A percentile compares a stretch with the other conserved stretches of the same genome.
phyloP scores from a whole-genome alignment of 2,113 vertebrate species.

The Catharus bicknelli region DNA sequence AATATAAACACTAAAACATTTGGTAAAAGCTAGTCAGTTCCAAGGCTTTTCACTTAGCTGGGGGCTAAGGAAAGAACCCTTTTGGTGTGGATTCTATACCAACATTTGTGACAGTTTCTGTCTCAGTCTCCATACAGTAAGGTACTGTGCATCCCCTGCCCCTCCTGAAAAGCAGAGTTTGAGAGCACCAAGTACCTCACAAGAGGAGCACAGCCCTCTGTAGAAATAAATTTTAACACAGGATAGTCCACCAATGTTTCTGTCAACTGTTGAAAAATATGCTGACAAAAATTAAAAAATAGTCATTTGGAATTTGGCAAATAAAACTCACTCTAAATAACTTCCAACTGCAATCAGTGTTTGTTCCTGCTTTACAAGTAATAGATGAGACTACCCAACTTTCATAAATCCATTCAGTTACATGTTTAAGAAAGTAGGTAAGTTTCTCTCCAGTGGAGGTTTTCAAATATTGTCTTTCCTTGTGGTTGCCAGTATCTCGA shows the following conservation, averaged over 20 bases:
- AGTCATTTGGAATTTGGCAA: not conserved
- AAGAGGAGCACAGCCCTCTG: not conserved
- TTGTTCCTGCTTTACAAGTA: constrained; percentile 11
- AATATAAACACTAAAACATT: not conserved
- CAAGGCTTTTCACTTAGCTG: not conserved
- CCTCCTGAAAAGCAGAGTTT: not conserved
- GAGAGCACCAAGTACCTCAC: not conserved
- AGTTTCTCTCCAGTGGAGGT: not conserved
- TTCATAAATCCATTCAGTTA: constrained; percentile 29
- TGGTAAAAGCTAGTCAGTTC: not conserved
- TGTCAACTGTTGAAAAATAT: constrained; percentile 31
- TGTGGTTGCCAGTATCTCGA: not conserved
- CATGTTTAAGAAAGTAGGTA: constrained; percentile 9
- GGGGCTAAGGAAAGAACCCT: not conserved
- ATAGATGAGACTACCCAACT: not conserved
- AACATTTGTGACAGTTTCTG: not conserved
- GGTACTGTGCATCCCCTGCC: not conserved
- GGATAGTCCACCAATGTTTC: not conserved
- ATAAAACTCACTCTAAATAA: constrained; percentile 26
- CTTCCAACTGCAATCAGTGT: constrained; percentile 25
- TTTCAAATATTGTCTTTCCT: constrained; percentile 12
- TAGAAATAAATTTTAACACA: not conserved
- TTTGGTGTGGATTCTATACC: not conserved
- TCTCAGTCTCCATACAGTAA: not conserved
- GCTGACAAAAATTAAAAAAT: constrained; percentile 4